A percentile compares a stretch with the other conserved stretches of the same genome.
phyloP scores from a whole-genome alignment of 2,113 vertebrate species.

The Triplophysa dalaica region DNA sequence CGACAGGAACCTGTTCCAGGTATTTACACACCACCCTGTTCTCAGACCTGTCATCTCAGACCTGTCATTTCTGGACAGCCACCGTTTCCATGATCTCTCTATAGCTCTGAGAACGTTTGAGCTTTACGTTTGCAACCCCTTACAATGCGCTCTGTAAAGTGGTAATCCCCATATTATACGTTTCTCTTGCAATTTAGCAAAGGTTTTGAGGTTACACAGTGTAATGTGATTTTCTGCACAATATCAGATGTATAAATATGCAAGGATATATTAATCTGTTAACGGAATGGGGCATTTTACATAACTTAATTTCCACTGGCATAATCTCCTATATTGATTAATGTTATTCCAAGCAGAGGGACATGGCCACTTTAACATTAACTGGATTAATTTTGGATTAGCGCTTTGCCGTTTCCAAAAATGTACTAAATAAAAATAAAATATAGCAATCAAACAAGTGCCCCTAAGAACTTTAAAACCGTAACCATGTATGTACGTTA shows the following conservation, averaged over 20 bases:
- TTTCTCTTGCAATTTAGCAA: slow-evolving; percentile 16
- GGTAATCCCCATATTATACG: slow-evolving; percentile 20
- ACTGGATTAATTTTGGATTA: slow-evolving; percentile 75
- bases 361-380: slow-evolving; percentile 67
- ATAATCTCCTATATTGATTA: slow-evolving; percentile 71
- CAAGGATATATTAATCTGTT: slow-evolving; percentile 15
- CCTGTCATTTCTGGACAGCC: slow-evolving; percentile 40
- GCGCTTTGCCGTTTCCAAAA: slow-evolving; percentile 46
- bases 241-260: slow-evolving; percentile 42
- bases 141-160: slow-evolving; percentile 8
- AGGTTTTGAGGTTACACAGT: slow-evolving; percentile 24
- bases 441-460: slow-evolving; percentile 47
- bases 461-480: slow-evolving; percentile 52
- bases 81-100: slow-evolving; percentile 20
- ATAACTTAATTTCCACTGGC: slow-evolving; percentile 66
- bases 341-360: slow-evolving; percentile 64
- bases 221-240: slow-evolving; percentile 39
- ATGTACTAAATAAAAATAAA: slow-evolving; percentile 51
- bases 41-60: slow-evolving; percentile 39
- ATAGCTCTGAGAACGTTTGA: slow-evolving; percentile 16
- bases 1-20: slow-evolving; percentile 57
- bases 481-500: slow-evolving; percentile 51
- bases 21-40: slow-evolving; percentile 53
- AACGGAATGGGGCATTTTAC: slow-evolving; percentile 53
- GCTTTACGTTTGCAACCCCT: background rate